Base-by-base conservation (phyloP, 2,888 invertebrate species). In the Harmothoe impar region DNA sequence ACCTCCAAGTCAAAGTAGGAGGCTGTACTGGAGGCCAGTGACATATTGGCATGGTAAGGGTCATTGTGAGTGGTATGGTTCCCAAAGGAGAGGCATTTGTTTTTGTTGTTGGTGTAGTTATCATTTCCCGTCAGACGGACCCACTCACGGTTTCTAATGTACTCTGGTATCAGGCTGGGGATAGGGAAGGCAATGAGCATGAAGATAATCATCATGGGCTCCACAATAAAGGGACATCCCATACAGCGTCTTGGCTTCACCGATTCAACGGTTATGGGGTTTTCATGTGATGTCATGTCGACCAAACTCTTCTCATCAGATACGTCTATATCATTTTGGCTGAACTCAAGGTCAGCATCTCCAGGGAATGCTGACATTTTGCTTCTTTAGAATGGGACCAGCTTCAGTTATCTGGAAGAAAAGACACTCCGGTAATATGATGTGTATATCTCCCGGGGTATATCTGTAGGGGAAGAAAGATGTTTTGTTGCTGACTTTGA, bases 1-100 rank as follows among this genome's bases (percentile, higher is more conserved):
- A 23, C n/a, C n/a, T 68, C 68, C n/a, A 68, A 68, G 5, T 68
- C 68, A n/a, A 68, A 68, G n/a, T 68, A 68, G 68, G 68, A 68
- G 5, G 68, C 68, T 7, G 68, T n/a, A 68, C 68, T 68, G 5
- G 68, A 68, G 12, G 68, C 68, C 12, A 68, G 68, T 12, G 68
- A 68, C 20, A 68, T 15, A n/a, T 68, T 68, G 12, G 20, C 68
- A 23, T 68, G 15, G n/a, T 17, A 68, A n/a, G 12, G 68, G n/a
- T 12, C 68, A n/a, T 68, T n/a, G n/a, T 68, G 15, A 5, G 68
- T 68, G 15, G 17, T 68, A n/a, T 68, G 15, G 68, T 68, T 68
- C 5, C 12, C 68, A 68, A n/a, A 12, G n/a, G 68, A 68, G 20
- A 68, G 15, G n/a, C 68, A 68, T n/a, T n/a, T 68, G n/a, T n/a